Evolutionary conservation across 2,797 vertebrate genomes (phyloP), one percentile per base, ranked within the genome.

Genomic region (Urocyon cinereoargenteus): DNA sequence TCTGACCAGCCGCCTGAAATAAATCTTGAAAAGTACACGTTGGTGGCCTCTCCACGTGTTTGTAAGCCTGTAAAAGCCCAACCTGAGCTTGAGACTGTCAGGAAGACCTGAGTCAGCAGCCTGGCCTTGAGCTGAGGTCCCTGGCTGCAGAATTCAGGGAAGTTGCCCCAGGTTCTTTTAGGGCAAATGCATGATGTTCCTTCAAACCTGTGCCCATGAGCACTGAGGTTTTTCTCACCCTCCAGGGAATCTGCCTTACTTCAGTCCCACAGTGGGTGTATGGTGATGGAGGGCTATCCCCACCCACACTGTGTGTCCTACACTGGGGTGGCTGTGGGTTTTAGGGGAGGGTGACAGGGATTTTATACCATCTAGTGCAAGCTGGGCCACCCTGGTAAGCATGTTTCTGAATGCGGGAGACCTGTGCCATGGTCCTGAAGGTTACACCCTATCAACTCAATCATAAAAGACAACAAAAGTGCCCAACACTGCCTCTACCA

Each of bases 201-300:
- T 59, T 15, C n/a, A 10, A 66, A 86, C 55, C 0, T 9, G 10
- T 3, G 31, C 31, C 9, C 34, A 15, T 51, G 18, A 21, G 14
- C 57, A 6, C 4, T 0, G 3, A 11, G 2, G 16, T 12, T 70
- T 18, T 40, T 45, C n/a, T 59, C n/a, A n/a, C 1, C 8, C 11
- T 53, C 13, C 14, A 6, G 70, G 31, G 16, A 21, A n/a, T 36
- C 53, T 81, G 28, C 81, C 31, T 13, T 87, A 26, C 22, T 61
- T 22, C 36, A 16, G 21, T 36, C 7, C 28, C 8, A 16, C 51
- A 5, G 8, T 36, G 3, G 6, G 6, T 8, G 68, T 22, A 49
- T 28, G 14, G 19, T 9, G 4, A 11, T 15, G 2, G 24, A 40
- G 12, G 13, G 3, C 15, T 31, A 19, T n/a, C 7, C 15, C 0